phyloP scores from a whole-genome alignment of 2,888 invertebrate genomes.

The Hemistola chrysoprasaria region DNA sequence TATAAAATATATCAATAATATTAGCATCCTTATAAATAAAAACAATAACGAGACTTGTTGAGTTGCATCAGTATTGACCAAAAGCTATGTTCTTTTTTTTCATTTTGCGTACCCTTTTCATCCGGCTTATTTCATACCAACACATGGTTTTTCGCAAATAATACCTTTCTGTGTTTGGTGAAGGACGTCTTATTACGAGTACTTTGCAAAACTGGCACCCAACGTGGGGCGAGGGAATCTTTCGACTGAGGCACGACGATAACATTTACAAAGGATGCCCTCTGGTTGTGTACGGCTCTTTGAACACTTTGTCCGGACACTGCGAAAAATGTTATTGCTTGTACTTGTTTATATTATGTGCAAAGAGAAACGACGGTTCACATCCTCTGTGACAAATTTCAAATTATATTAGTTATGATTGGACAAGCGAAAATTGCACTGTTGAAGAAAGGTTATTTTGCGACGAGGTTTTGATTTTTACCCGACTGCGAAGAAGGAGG shows the following conservation, averaged over 20 bases:
- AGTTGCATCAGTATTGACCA: no score
- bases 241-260: constrained; percentile 23
- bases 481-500: no score
- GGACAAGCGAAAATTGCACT: no score
- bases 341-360: constrained; percentile 11
- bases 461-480: no score
- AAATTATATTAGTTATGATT: no score
- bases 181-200: constrained; percentile 14
- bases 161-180: constrained; percentile 16
- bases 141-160: constrained; percentile 18
- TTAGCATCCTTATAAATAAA: no score
- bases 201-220: constrained; percentile 24
- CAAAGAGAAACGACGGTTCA: no score
- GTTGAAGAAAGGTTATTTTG: no score
- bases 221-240: constrained; percentile 14
- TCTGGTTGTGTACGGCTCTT: constrained; percentile 24
- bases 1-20: no score
- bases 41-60: no score
- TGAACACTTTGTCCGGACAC: constrained; percentile 28
- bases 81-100: no score
- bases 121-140: constrained; percentile 1
- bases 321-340: constrained; percentile 17
- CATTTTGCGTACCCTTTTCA: constrained; percentile 3
- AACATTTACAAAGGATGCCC: constrained; percentile 29
- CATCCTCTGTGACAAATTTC: constrained; percentile 1